These are phyloP conservation scores for Ashinkailepas kermadecensis DNA, from an alignment of 2,888 invertebrate species.

Conservation along the genomic window DNA sequence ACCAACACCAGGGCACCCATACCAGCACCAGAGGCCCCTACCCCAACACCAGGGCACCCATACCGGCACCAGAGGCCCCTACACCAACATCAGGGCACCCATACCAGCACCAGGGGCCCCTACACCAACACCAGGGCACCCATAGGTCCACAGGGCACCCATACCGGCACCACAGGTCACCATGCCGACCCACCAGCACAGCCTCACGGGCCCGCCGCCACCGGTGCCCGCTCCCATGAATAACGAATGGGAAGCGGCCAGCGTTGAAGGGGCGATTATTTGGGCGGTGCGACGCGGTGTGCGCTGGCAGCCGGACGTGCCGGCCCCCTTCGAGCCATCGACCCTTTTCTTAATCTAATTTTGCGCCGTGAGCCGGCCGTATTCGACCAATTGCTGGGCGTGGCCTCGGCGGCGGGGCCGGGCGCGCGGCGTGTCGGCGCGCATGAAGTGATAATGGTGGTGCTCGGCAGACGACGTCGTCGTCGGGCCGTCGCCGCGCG, in stretches of 20 bases:
- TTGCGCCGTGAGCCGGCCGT: neutral
- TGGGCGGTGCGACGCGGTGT: neutral
- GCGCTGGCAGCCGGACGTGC: neutral
- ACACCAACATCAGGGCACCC: no score
- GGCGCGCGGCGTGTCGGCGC: neutral
- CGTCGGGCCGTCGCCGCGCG: neutral
- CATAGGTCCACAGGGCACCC: no score
- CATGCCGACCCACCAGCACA: no score
- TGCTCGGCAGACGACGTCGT: neutral
- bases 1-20: no score
- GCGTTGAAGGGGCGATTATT: constrained; percentile 21
- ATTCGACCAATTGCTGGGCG: neutral
- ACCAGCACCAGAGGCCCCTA: no score
- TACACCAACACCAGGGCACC: no score
- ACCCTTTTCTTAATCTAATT: constrained; percentile 2
- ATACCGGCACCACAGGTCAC: no score
- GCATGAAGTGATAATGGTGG: neutral
- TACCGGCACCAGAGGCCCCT: no score
- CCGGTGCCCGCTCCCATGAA: neutral
- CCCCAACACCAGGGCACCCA: no score
- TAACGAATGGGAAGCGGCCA: neutral
- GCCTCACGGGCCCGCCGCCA: no score
- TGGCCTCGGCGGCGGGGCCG: neutral
- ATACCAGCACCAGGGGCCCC: no score
- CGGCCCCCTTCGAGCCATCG: neutral